These are phyloP conservation scores for Dendrocincla fuliginosa DNA, from an alignment of 2,797 vertebrate genomes.

Conservation along the genomic window DNA sequence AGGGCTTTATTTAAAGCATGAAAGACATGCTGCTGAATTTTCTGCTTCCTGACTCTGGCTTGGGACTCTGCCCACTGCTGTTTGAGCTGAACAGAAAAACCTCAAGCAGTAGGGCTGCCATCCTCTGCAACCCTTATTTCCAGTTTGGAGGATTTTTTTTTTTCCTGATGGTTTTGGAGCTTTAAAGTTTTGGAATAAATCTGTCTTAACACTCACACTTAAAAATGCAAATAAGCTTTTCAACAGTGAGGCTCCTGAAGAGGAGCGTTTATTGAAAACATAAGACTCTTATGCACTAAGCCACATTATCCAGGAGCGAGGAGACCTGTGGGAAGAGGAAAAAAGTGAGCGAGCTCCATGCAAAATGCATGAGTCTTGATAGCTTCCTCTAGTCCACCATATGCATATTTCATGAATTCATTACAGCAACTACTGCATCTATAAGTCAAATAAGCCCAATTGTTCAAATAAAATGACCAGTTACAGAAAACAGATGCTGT, in stretches of 20 bases:
- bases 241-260: background rate
- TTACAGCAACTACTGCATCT: conserved; percentile 15
- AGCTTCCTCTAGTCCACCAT: conserved; percentile 27
- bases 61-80: background rate
- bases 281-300: background rate
- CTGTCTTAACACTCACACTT: background rate
- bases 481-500: background rate
- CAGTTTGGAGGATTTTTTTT: background rate
- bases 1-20: background rate
- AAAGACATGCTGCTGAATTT: background rate
- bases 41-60: background rate
- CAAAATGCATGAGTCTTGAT: conserved; percentile 47
- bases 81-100: background rate
- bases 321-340: background rate
- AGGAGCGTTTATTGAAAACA: background rate
- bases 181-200: background rate
- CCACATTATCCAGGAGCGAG: background rate
- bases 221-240: conserved; percentile 4
- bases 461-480: background rate
- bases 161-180: background rate
- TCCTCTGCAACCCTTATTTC: background rate
- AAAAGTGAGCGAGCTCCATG: background rate
- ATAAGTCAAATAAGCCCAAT: conserved; percentile 11
- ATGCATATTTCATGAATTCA: conserved; percentile 38
- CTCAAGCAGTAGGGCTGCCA: background rate